Evolutionary conservation across 2,113 vertebrate genomes (phyloP).

Genomic region (Tachycineta bicolor): DNA sequence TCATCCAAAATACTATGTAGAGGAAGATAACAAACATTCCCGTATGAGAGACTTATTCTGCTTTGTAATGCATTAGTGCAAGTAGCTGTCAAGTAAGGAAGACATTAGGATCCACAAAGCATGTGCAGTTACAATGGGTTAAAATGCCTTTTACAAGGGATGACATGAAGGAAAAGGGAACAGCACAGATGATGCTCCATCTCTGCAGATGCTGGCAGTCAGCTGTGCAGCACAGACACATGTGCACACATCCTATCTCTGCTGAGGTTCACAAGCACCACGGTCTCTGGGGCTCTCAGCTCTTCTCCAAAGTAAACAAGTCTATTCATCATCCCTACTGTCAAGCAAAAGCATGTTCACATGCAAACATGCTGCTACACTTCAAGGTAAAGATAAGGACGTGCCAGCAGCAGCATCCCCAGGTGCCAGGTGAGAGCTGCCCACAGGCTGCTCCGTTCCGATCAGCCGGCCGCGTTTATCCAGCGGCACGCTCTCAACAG

Average conservation of each 20-base stretch:
- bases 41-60: not conserved
- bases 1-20: not conserved
- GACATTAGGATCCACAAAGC: not conserved
- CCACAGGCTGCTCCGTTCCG: not conserved
- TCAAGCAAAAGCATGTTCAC: not conserved
- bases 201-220: not conserved
- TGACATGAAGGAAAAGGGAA: not conserved
- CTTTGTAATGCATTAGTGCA: not conserved
- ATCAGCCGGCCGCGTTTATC: not conserved
- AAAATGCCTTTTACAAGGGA: not conserved
- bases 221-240: not conserved
- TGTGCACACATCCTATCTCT: not conserved
- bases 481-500: not conserved
- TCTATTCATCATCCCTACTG: conserved; percentile 3
- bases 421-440: conserved; percentile 17
- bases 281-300: not conserved
- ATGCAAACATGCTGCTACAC: not conserved
- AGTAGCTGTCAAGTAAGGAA: not conserved
- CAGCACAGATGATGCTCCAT: not conserved
- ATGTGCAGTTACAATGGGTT: not conserved
- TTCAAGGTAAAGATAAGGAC: conserved; percentile 51
- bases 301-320: not conserved
- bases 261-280: not conserved
- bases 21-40: not conserved
- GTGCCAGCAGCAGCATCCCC: not conserved